Evolutionary conservation across 2,888 invertebrate genomes (phyloP).

Genomic region (Lasioglossum figueresi): DNA sequence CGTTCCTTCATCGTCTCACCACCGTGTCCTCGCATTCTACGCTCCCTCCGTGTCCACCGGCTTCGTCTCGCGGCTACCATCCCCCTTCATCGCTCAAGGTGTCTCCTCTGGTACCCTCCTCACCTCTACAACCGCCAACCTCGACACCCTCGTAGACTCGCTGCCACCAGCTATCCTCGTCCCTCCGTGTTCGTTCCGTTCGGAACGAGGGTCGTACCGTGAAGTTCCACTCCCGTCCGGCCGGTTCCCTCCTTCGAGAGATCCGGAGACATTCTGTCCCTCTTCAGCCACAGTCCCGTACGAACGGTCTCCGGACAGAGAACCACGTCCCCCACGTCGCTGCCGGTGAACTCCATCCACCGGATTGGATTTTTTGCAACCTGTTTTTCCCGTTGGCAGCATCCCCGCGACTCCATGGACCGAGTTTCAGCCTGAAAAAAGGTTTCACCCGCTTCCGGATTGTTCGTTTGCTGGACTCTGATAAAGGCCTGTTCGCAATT

Average conservation of each 20-base stretch:
- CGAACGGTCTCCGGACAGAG: not conserved
- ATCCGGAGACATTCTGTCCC: slow-evolving; percentile 1
- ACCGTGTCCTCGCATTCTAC: not conserved
- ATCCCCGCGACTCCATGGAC: slow-evolving; percentile 4
- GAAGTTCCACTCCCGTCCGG: slow-evolving; percentile 61
- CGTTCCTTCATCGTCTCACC: slow-evolving; percentile 9
- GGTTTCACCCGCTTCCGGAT: not conserved
- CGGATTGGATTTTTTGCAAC: slow-evolving; percentile 13
- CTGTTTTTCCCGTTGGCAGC: not conserved
- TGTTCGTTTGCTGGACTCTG: not conserved
- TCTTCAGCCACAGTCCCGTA: not conserved
- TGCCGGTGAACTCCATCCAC: slow-evolving; percentile 6
- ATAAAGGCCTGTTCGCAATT: not conserved
- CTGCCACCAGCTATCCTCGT: slow-evolving; percentile 53
- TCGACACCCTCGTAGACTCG: slow-evolving; percentile 57
- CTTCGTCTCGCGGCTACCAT: slow-evolving; percentile 7
- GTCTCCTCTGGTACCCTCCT: not conserved
- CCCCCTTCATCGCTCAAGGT: slow-evolving; percentile 20
- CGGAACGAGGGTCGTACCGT: slow-evolving; percentile 67
- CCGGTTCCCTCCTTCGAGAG: slow-evolving; percentile 66
- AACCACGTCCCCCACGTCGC: not conserved
- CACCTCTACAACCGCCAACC: slow-evolving; percentile 13
- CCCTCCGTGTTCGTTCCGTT: slow-evolving; percentile 32
- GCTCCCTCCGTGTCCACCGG: not conserved
- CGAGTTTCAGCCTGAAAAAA: not conserved